Base-by-base conservation (phyloP, 1,140 invertebrate species). In the Lordiphosa stackelbergi region DNA sequence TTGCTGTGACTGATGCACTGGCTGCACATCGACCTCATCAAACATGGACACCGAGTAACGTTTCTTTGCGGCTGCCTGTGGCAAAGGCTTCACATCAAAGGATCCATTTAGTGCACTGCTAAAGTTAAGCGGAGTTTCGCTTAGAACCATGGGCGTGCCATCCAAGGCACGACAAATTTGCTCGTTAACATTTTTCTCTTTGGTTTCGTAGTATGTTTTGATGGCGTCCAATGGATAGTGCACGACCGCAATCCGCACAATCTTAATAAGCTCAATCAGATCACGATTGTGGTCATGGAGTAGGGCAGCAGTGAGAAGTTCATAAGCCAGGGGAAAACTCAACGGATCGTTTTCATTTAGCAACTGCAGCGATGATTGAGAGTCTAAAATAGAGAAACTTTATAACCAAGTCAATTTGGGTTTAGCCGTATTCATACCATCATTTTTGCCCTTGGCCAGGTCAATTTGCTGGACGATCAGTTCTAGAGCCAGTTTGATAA, bases 11-110 rank as follows among this genome's bases (percentile, higher is more conserved):
- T 78, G 70, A 31, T 72, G 63, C 5, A 73, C 54, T 1, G 58
- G 69, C 35, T 60, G 53, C 10, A 87, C 69, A 24, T 77, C 72
- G 2, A 87, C 63, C 10, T 87, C 74, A 46, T 87, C 86, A 38
- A 87, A 87, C 55, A 87, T 66, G 11, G 86, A 87, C 1, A 87
- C 75, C 0, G 85, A 87, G 2, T 70, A 63, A 5, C 85, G 72
- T 45, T 69, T 86, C 42, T 85, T 83, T 0, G 49, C 19, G 3
- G 56, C 16, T 3, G 40, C 4, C 10, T 69, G 49, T 1, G 48
- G 12, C 10, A 24, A 53, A 0, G 47, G 11, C 22, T 74, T 83
- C 0, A 64, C 36, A 22, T 85, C 62, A 6, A 78, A 62, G 4
- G 68, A 77, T 10, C 40, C 55, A 10, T 86, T 86, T 0, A 86